Evolutionary conservation across 1,140 invertebrate genomes (phyloP).

Genomic region (Drosophila quadrilineata): DNA sequence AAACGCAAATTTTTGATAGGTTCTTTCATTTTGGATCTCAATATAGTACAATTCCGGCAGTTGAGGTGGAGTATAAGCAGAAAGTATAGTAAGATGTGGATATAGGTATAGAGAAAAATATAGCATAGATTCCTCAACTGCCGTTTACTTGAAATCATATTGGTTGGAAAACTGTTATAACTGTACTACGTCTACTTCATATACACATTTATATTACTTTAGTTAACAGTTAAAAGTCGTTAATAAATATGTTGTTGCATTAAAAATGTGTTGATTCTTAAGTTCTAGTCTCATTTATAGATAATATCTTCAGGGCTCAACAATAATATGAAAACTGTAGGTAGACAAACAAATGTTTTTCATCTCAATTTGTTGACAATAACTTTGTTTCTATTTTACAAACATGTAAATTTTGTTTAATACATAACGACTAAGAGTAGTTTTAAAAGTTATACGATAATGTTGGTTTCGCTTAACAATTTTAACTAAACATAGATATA

Average conservation of each 20-base stretch:
- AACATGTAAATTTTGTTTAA: conserved; percentile 18
- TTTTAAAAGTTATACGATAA: conserved; percentile 19
- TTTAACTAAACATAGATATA: conserved; percentile 44
- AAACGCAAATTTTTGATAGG: conserved; percentile 76
- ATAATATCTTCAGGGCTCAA: conserved; percentile 59
- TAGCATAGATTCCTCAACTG: not conserved
- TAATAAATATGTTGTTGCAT: conserved; percentile 42
- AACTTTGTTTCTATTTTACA: conserved; percentile 31
- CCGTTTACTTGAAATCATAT: conserved; percentile 7
- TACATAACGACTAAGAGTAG: conserved; percentile 23
- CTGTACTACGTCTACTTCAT: conserved; percentile 9
- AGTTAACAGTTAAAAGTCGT: conserved; percentile 20
- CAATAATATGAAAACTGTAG: conserved; percentile 52
- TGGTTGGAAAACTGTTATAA: conserved; percentile 4
- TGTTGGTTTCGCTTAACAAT: conserved; percentile 16
- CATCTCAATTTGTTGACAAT: conserved; percentile 10
- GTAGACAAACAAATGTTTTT: conserved; percentile 34
- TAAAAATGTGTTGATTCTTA: conserved; percentile 43
- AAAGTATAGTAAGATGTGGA: not conserved
- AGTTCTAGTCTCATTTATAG: conserved; percentile 42
- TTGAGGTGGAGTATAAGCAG: not conserved
- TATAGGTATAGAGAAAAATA: not conserved
- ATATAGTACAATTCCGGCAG: conserved; percentile 29
- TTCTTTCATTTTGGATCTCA: conserved; percentile 19
- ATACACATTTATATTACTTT: conserved; percentile 8